Percentiles rank a stretch among this genome's conserved stretches.
Evolutionary conservation across 1,140 invertebrate species (phyloP).

Genomic region (Dendroctonus ponderosae): DNA sequence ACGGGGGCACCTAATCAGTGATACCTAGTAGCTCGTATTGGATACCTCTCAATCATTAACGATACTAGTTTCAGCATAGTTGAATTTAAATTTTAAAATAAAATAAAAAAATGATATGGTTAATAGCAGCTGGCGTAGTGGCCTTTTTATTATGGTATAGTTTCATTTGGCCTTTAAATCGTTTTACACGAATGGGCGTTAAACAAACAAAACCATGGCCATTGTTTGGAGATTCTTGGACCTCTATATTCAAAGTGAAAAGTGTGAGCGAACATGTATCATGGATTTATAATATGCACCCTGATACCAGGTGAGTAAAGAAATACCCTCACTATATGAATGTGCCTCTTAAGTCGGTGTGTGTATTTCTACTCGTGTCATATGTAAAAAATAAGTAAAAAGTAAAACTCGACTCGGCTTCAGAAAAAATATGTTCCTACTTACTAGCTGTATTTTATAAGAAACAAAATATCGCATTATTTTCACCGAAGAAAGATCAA

Average conservation of each 20-base stretch:
- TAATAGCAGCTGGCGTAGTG: neutral
- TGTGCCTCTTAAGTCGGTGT: too few species aligned
- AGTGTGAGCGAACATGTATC: slow-evolving; percentile 20
- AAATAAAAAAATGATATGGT: slow-evolving; percentile 5
- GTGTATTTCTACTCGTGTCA: too few species aligned
- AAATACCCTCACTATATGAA: too few species aligned
- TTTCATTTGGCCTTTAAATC: slow-evolving; percentile 38
- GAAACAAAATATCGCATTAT: slow-evolving; percentile 32
- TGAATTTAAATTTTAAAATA: too few species aligned
- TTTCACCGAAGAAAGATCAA: slow-evolving; percentile 29
- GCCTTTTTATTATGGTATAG: slow-evolving; percentile 13
- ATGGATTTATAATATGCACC: slow-evolving; percentile 27
- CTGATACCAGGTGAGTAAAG: slow-evolving; percentile 30
- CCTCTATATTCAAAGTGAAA: slow-evolving; percentile 9
- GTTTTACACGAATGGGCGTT: slow-evolving; percentile 53
- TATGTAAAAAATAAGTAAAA: too few species aligned
- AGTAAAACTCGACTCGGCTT: too few species aligned
- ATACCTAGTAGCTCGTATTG: neutral
- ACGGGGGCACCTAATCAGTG: neutral
- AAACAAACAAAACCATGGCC: slow-evolving; percentile 47
- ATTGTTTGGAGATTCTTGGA: slow-evolving; percentile 46
- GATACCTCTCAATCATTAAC: neutral
- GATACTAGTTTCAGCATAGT: neutral
- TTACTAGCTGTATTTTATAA: too few species aligned
- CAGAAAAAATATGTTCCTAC: too few species aligned